phyloP scores from a whole-genome alignment of 2,888 invertebrate species.

The Nemotelus nigrinus region DNA sequence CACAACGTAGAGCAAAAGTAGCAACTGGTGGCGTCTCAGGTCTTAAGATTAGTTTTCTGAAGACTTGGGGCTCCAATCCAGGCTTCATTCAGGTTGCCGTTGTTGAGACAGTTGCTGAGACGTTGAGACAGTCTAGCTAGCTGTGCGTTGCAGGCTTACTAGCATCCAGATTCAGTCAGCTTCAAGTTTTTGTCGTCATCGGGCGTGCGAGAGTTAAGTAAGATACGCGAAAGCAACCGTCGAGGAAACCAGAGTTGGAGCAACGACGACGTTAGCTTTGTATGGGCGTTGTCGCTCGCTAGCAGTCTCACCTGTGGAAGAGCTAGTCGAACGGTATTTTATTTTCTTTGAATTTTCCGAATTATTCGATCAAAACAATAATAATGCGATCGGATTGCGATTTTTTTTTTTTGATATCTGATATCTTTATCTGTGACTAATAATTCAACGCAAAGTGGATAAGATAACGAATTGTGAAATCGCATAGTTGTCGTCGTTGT shows the following conservation, averaged over 20 bases:
- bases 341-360: background rate
- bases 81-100: constrained; percentile 19
- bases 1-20: background rate
- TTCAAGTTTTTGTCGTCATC: constrained; percentile 1
- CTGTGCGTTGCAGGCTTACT: background rate
- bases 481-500: background rate
- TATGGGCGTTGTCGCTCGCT: constrained; percentile 28
- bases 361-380: constrained; percentile 17
- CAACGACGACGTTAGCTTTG: background rate
- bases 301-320: constrained; percentile 7
- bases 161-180: background rate
- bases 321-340: background rate
- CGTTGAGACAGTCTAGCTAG: background rate
- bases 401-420: background rate
- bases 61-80: background rate
- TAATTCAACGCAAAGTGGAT: constrained; percentile 27
- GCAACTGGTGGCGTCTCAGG: background rate
- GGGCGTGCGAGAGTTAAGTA: background rate
- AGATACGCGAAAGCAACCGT: background rate
- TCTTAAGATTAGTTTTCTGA: background rate
- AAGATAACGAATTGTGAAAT: constrained; percentile 34
- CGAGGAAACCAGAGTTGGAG: background rate
- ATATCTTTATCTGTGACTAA: background rate
- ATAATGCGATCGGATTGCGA: background rate
- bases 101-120: background rate